Percentiles rank a stretch among this genome's conserved stretches.
phyloP scores from a whole-genome alignment of 2,888 invertebrate genomes.

The Nomada fabriciana region DNA sequence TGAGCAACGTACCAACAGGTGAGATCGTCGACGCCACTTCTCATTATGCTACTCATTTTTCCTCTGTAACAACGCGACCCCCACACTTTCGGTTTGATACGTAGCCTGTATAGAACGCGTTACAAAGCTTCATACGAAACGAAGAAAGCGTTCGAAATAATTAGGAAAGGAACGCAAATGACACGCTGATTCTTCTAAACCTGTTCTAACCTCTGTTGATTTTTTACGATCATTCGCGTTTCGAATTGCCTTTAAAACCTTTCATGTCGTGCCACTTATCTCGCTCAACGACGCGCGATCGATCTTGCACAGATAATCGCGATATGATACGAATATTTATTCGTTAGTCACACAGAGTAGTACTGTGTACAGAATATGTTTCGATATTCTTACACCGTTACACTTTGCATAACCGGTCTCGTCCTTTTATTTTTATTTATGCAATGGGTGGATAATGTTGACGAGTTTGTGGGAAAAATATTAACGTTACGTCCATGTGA shows the following conservation, averaged over 20 bases:
- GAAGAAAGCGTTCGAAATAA: neutral
- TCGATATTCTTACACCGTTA: neutral
- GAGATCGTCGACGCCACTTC: conserved; percentile 68
- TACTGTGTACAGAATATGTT: neutral
- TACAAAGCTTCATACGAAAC: neutral
- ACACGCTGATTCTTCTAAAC: neutral
- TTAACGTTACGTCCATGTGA: neutral
- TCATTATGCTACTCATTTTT: conserved; percentile 26
- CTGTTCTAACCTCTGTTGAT: conserved; percentile 47
- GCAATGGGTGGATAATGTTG: neutral
- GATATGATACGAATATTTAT: conserved; percentile 11
- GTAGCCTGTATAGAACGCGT: neutral
- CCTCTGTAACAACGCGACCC: conserved; percentile 10
- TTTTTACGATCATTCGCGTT: conserved; percentile 7
- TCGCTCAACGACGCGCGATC: neutral
- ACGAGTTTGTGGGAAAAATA: neutral
- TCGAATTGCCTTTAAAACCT: neutral
- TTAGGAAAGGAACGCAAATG: neutral
- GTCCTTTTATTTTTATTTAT: neutral
- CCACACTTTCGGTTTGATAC: conserved; percentile 14
- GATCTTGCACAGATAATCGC: conserved; percentile 24
- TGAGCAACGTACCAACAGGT: conserved; percentile 82
- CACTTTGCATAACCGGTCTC: neutral
- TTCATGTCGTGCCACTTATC: conserved; percentile 26
- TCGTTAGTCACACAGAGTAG: neutral